Evolutionary conservation across 1,140 invertebrate genomes (phyloP).

Genomic region (Bombyx mandarina): DNA sequence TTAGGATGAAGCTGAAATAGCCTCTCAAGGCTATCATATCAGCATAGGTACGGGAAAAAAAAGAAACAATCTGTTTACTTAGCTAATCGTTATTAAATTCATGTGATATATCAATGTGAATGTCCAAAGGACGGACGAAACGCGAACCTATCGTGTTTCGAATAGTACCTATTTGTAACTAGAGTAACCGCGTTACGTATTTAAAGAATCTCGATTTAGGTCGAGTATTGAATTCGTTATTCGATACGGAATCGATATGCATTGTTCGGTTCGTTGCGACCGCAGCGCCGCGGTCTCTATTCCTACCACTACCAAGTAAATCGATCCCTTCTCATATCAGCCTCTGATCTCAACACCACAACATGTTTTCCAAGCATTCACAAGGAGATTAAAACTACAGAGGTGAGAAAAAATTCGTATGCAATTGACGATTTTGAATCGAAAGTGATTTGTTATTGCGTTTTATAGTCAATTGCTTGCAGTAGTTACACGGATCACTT

Average conservation of each 20-base stretch:
- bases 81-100: no score
- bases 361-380: slow-evolving; percentile 63
- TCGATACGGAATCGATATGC: slow-evolving; percentile 16
- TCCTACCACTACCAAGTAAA: slow-evolving; percentile 31
- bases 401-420: slow-evolving; percentile 37
- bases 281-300: slow-evolving; percentile 28
- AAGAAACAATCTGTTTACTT: no score
- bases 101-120: no score
- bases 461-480: not conserved
- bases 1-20: no score
- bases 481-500: not conserved
- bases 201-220: slow-evolving; percentile 11
- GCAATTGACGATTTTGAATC: no score
- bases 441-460: not conserved
- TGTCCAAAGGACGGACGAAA: no score
- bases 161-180: not conserved
- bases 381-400: slow-evolving; percentile 42
- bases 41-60: no score
- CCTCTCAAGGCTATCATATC: no score
- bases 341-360: slow-evolving; percentile 39
- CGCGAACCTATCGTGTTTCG: no score
- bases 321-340: slow-evolving; percentile 40
- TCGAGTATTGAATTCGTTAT: slow-evolving; percentile 23
- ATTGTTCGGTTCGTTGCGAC: slow-evolving; percentile 30
- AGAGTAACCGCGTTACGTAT: slow-evolving; percentile 11